Conservation (phyloP, 2,113 vertebrate species). For the Cyanistes caeruleus region DNA sequence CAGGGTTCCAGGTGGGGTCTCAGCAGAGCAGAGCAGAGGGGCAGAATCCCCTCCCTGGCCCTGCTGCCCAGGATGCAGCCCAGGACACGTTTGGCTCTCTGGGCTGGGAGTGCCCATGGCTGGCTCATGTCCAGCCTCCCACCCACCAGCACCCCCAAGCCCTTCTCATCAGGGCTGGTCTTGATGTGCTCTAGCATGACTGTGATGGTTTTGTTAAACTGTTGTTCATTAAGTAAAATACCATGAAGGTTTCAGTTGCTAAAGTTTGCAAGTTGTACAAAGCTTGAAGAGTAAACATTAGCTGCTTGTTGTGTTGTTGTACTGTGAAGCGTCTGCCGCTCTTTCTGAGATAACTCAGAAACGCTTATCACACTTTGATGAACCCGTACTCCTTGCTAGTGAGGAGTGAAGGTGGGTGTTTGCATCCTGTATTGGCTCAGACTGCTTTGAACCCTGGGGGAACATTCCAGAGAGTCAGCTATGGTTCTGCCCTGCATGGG, state of each 20-base stretch:
- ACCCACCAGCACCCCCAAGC: accelerated
- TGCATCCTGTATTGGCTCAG: background rate
- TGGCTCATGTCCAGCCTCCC: background rate
- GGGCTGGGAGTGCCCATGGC: background rate
- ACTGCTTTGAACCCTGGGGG: background rate
- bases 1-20: accelerated
- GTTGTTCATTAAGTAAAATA: background rate
- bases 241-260: background rate
- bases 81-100: background rate
- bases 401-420: background rate
- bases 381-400: background rate
- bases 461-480: background rate
- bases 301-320: background rate
- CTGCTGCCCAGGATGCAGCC: background rate
- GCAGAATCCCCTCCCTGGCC: background rate
- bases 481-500: accelerated
- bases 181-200: background rate
- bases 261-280: background rate
- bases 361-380: background rate
- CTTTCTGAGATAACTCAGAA: background rate
- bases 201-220: background rate
- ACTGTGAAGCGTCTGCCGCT: background rate
- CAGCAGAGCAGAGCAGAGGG: background rate
- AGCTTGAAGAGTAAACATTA: background rate
- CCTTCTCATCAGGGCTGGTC: accelerated